phyloP scores from a whole-genome alignment of 2,797 vertebrate genomes.

The Danionella dracula region DNA sequence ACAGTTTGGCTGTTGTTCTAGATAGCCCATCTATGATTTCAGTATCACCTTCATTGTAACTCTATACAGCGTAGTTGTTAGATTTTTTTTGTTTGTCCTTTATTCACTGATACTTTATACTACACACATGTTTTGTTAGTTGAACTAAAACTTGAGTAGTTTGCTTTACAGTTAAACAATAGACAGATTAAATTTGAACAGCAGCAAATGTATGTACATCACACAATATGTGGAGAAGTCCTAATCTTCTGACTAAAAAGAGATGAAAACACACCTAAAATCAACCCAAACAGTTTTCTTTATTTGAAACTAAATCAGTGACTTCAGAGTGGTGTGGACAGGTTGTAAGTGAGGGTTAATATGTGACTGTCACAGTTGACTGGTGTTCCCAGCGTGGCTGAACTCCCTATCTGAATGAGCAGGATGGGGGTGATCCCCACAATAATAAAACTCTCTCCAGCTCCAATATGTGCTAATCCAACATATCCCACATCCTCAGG shows the following conservation, averaged over 20 bases:
- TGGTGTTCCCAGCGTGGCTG: constrained; percentile 24
- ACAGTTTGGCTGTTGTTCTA: neutral
- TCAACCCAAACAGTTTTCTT: no score
- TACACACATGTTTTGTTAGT: neutral
- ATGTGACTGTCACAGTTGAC: constrained; percentile 10
- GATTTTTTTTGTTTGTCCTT: neutral
- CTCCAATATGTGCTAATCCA: constrained; percentile 22
- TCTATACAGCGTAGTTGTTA: neutral
- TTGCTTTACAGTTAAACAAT: neutral
- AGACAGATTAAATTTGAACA: neutral
- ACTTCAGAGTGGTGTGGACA: neutral
- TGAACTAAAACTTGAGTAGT: neutral
- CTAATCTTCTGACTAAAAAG: no score
- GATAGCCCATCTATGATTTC: neutral
- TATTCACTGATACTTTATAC: neutral
- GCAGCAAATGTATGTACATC: neutral
- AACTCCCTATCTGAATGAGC: constrained; percentile 40
- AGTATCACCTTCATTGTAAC: neutral
- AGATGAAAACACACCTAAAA: no score
- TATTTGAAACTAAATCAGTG: no score
- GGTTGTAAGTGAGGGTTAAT: neutral
- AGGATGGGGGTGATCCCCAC: constrained; percentile 24
- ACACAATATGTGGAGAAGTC: no score
- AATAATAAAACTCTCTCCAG: constrained; percentile 33
- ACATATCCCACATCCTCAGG: neutral